Evolutionary conservation across 2,797 vertebrate species (phyloP).

Genomic region (Sternarchorhynchus goeldii): DNA sequence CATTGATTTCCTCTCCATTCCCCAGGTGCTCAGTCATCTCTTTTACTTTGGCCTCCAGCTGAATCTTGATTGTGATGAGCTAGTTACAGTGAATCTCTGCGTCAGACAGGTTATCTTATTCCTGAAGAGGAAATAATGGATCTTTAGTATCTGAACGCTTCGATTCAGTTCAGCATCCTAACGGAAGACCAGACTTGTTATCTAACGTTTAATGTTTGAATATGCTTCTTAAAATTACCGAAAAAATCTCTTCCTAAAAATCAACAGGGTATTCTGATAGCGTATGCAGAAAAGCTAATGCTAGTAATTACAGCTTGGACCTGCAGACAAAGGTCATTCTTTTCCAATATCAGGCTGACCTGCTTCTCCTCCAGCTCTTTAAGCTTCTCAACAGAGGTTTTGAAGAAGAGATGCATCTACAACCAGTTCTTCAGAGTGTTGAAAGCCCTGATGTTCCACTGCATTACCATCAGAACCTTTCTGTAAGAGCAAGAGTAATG

Average conservation of each 20-base stretch:
- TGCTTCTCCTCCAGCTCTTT: conserved; percentile 92
- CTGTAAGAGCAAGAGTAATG: conserved; percentile 71
- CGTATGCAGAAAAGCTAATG: not conserved
- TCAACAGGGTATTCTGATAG: not conserved
- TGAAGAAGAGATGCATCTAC: conserved; percentile 96
- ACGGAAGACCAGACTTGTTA: too few species aligned
- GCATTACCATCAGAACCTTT: conserved; percentile 89
- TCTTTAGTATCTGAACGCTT: not conserved
- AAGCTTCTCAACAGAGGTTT: conserved; percentile 89
- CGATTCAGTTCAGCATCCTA: too few species aligned
- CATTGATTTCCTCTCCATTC: conserved; percentile 90
- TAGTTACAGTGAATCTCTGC: conserved; percentile 91
- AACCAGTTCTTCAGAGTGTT: conserved; percentile 93
- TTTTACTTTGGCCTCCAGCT: conserved; percentile 89
- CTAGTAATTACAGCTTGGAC: conserved; percentile 83
- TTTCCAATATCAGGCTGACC: conserved; percentile 85
- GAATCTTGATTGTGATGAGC: conserved; percentile 93
- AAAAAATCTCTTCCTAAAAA: not conserved
- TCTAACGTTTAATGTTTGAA: not conserved
- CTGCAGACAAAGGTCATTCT: conserved; percentile 90
- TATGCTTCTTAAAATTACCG: not conserved
- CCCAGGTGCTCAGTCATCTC: conserved; percentile 87
- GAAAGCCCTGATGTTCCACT: conserved; percentile 94
- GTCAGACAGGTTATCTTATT: conserved; percentile 92
- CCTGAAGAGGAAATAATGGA: conserved; percentile 66